Conservation (phyloP, 1,140 invertebrate genomes). For the Bicyclus anynana region DNA sequence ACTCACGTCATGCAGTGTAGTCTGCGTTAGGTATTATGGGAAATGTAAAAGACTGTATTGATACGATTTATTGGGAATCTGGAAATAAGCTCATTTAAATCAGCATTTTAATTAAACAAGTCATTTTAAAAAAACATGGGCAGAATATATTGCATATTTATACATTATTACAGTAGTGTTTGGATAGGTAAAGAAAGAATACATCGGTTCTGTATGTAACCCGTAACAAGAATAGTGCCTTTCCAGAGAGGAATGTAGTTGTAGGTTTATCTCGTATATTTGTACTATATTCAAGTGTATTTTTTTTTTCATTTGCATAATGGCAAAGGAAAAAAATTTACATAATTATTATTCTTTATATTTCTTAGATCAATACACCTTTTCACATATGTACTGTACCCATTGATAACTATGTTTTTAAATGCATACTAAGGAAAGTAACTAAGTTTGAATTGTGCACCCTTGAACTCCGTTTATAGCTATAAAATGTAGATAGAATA, state of each 20-base stretch:
- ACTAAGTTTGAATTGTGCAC: neutral
- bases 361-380: neutral
- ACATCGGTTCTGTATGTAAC: too few relatives aligned
- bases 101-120: too few relatives aligned
- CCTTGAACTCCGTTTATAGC: neutral
- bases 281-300: neutral
- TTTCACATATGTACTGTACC: neutral
- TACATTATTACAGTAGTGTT: neutral
- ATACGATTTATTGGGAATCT: constrained; percentile 3
- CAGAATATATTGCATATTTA: neutral
- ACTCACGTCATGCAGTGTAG: neutral
- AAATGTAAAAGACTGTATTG: constrained; percentile 46
- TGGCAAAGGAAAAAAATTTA: neutral
- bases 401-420: neutral
- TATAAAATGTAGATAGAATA: constrained; percentile 15
- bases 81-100: neutral
- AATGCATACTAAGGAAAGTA: constrained; percentile 8
- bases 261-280: constrained; percentile 14
- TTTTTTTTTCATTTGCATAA: neutral
- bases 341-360: neutral
- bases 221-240: constrained; percentile 68
- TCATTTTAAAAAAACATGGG: neutral
- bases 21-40: constrained; percentile 32
- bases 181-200: neutral
- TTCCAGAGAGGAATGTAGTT: constrained; percentile 36